phyloP scores from a whole-genome alignment of 2,797 vertebrate genomes.

The Schizopygopsis malacanthus region DNA sequence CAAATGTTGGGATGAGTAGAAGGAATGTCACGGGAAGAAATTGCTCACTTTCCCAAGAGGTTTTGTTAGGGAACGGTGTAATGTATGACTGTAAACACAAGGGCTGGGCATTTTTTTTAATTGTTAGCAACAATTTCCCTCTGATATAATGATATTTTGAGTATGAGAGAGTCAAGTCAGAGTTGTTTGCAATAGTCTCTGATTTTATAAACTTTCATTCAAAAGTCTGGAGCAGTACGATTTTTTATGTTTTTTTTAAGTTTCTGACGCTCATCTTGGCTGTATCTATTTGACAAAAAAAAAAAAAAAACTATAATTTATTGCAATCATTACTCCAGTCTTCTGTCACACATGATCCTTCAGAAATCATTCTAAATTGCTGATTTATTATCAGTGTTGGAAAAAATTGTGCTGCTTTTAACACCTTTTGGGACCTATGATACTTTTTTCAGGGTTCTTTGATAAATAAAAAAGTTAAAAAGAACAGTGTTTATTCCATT shows the following conservation, averaged over 20 bases:
- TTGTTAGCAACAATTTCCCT: not conserved
- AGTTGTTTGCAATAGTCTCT: not conserved
- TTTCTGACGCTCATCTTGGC: not conserved
- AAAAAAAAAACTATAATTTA: not conserved
- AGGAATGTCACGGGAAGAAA: not conserved
- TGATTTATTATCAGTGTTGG: too few species aligned
- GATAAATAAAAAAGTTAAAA: not conserved
- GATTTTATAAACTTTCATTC: not conserved
- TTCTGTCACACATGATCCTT: too few species aligned
- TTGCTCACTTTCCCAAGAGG: not conserved
- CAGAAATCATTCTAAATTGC: too few species aligned
- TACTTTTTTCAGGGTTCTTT: not conserved
- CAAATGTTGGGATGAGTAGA: not conserved
- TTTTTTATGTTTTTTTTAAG: not conserved
- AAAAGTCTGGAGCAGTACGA: not conserved
- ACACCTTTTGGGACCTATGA: not conserved
- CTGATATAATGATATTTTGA: not conserved
- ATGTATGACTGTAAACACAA: not conserved
- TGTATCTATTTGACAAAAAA: not conserved
- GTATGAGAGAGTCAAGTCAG: not conserved
- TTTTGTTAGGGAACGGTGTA: not conserved
- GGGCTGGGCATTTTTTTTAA: not conserved
- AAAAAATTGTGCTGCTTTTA: too few species aligned
- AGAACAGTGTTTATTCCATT: not conserved
- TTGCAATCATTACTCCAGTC: not conserved